A percentile compares a stretch with the other conserved stretches of the same genome.
These are phyloP conservation scores for Tetramorium parvispinum DNA, from an alignment of 1,140 invertebrate genomes.

Conservation along the genomic window DNA sequence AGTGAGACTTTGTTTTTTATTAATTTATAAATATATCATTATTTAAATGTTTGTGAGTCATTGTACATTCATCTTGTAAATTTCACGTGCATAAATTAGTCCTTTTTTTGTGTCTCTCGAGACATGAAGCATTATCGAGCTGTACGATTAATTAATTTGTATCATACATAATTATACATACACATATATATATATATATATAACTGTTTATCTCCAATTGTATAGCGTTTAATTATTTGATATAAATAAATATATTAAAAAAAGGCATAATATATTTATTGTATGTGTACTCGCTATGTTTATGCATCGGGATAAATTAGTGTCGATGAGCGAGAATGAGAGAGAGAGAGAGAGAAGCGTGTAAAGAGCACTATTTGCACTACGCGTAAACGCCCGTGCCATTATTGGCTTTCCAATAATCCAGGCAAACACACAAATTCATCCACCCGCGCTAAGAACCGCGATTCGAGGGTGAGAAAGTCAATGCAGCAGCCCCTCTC, in stretches of 20 bases:
- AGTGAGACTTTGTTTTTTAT: background rate
- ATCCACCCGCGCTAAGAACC: constrained; percentile 52
- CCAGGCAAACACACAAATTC: constrained; percentile 66
- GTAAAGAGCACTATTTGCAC: constrained; percentile 65
- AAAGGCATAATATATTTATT: background rate
- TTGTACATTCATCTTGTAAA: background rate
- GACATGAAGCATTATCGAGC: background rate
- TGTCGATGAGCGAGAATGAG: constrained; percentile 44
- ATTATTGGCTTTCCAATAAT: constrained; percentile 70
- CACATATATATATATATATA: too few relatives aligned
- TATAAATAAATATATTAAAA: constrained; percentile 37
- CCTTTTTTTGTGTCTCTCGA: background rate
- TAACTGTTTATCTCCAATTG: background rate
- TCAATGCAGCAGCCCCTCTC: constrained; percentile 58
- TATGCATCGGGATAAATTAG: constrained; percentile 35
- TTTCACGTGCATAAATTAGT: background rate
- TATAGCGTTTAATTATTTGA: background rate
- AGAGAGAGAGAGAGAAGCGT: constrained; percentile 22
- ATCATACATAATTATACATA: background rate
- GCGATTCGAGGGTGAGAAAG: constrained; percentile 64
- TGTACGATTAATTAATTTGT: background rate
- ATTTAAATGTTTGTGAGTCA: background rate
- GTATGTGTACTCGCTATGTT: background rate
- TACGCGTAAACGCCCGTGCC: constrained; percentile 43
- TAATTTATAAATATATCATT: background rate